phyloP scores from a whole-genome alignment of 2,113 vertebrate genomes.

The Baryphthengus martii region DNA sequence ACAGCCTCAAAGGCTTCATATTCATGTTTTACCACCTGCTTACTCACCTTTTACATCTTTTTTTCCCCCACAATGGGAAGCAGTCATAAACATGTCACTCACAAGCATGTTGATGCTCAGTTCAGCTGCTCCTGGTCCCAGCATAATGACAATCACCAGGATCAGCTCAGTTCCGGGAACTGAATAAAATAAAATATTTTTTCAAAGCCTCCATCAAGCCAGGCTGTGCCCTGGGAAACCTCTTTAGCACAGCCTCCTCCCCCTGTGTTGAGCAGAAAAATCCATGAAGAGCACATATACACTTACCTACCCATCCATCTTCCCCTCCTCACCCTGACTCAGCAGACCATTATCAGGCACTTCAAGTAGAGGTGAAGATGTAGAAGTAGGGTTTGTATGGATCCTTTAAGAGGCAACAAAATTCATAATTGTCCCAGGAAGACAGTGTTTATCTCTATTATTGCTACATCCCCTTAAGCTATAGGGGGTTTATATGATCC shows the following conservation, averaged over 20 bases:
- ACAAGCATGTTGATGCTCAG: not conserved
- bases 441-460: not conserved
- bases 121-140: not conserved
- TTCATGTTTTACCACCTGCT: not conserved
- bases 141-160: not conserved
- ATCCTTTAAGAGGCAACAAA: not conserved
- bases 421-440: not conserved
- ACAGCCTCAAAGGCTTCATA: not conserved
- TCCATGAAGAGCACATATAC: not conserved
- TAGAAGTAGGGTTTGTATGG: not conserved
- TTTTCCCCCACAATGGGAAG: not conserved
- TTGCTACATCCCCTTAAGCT: not conserved
- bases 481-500: not conserved
- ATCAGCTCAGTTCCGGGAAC: not conserved
- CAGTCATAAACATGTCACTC: not conserved
- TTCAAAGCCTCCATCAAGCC: not conserved
- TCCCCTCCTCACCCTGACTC: not conserved
- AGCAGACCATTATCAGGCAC: not conserved
- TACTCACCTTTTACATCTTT: not conserved
- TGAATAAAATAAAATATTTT: not conserved
- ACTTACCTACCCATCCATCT: not conserved
- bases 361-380: not conserved
- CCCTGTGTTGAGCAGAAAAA: not conserved
- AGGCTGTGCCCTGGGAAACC: not conserved
- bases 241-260: not conserved